A percentile compares a stretch with the other conserved stretches of the same genome.
Conservation (phyloP, 2,888 invertebrate species). For the Halictus ligatus region DNA sequence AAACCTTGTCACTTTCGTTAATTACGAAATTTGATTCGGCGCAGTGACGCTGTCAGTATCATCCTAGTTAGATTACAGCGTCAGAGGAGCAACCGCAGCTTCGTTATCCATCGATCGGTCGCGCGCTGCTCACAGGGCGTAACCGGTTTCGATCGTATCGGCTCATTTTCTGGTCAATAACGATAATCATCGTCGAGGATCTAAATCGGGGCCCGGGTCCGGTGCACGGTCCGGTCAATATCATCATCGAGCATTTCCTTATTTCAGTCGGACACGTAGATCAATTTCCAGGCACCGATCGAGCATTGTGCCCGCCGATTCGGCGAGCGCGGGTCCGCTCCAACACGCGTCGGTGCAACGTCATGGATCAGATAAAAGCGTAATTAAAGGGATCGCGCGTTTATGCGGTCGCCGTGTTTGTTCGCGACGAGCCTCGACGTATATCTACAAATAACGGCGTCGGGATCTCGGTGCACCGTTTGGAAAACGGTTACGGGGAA, state of each 20-base stretch:
- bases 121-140: constrained; percentile 16
- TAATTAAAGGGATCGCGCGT: constrained; percentile 78
- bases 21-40: neutral
- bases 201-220: constrained; percentile 45
- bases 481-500: neutral
- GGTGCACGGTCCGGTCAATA: constrained; percentile 32
- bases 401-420: constrained; percentile 60
- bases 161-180: constrained; percentile 21
- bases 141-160: constrained; percentile 39
- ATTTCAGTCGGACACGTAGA: constrained; percentile 54
- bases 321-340: constrained; percentile 62
- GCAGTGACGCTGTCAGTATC: neutral
- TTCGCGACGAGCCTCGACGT: constrained; percentile 14
- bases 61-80: neutral
- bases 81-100: neutral
- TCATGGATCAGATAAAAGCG: constrained; percentile 79
- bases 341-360: constrained; percentile 76
- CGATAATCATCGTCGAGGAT: constrained; percentile 42
- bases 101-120: constrained; percentile 14
- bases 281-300: constrained; percentile 42
- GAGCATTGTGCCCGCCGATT: constrained; percentile 64
- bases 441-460: neutral
- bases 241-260: constrained; percentile 50
- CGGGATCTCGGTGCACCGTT: constrained; percentile 1
- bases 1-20: neutral